These are phyloP conservation scores for Metopolophium dirhodum DNA, from an alignment of 1,140 invertebrate genomes.

Conservation along the genomic window DNA sequence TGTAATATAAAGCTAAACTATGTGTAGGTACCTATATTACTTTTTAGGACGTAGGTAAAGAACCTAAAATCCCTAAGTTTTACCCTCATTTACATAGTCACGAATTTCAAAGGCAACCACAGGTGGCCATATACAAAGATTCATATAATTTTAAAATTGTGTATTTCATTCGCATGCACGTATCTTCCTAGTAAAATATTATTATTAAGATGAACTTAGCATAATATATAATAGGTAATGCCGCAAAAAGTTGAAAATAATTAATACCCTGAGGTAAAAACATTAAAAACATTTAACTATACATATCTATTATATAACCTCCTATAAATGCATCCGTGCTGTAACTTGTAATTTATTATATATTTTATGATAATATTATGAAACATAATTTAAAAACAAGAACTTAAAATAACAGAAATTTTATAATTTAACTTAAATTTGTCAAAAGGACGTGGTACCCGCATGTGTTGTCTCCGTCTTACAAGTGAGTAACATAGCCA, in stretches of 20 bases:
- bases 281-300: neutral
- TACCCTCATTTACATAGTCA: neutral
- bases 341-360: neutral
- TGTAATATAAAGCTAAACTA: neutral
- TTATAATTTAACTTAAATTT: neutral
- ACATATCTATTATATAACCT: neutral
- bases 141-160: neutral
- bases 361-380: neutral
- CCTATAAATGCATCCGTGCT: neutral
- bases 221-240: neutral
- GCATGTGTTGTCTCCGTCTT: no score
- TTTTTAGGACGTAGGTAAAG: neutral
- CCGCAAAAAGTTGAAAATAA: neutral
- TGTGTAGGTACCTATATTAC: neutral
- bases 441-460: no score
- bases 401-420: neutral
- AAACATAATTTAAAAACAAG: neutral
- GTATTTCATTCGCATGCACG: neutral
- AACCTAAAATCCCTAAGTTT: neutral
- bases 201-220: neutral
- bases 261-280: neutral
- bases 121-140: neutral
- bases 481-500: no score
- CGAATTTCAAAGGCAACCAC: neutral
- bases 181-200: neutral